These are phyloP conservation scores for Pandemis corylana DNA, from an alignment of 2,888 invertebrate species.

Conservation along the genomic window DNA sequence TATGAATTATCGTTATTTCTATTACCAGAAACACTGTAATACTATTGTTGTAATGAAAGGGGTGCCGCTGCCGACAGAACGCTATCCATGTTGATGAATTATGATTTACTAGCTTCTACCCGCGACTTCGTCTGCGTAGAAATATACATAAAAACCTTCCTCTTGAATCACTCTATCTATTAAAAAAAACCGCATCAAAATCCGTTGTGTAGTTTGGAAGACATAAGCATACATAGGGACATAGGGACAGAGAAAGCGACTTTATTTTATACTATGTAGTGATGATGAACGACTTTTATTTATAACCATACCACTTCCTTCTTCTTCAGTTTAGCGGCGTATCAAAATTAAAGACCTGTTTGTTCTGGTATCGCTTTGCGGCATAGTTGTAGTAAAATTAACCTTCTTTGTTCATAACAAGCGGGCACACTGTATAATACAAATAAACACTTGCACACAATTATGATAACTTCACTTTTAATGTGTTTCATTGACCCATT, in stretches of 20 bases:
- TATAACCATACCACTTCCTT: background rate
- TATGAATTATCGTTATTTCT: background rate
- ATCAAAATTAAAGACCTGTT: background rate
- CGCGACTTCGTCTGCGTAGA: no score
- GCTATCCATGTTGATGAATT: background rate
- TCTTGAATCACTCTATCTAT: no score
- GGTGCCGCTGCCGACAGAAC: background rate
- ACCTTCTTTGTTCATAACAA: background rate
- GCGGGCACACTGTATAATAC: background rate
- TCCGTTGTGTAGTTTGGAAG: no score
- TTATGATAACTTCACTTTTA: constrained; percentile 12
- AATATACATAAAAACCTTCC: no score
- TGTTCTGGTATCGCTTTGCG: background rate
- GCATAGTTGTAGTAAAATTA: background rate
- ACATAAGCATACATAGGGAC: no score
- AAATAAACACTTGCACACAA: background rate
- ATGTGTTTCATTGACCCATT: constrained; percentile 30
- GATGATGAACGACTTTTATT: background rate
- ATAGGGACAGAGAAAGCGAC: no score
- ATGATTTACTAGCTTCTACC: no score
- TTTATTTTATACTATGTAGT: no score
- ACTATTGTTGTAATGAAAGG: background rate
- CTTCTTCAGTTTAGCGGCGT: background rate
- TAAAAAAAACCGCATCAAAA: no score
- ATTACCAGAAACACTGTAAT: background rate